Percentiles rank a stretch among this genome's conserved stretches.
These are phyloP conservation scores for Drosophila chauvacae DNA, from an alignment of 1,140 invertebrate genomes.

Conservation along the genomic window DNA sequence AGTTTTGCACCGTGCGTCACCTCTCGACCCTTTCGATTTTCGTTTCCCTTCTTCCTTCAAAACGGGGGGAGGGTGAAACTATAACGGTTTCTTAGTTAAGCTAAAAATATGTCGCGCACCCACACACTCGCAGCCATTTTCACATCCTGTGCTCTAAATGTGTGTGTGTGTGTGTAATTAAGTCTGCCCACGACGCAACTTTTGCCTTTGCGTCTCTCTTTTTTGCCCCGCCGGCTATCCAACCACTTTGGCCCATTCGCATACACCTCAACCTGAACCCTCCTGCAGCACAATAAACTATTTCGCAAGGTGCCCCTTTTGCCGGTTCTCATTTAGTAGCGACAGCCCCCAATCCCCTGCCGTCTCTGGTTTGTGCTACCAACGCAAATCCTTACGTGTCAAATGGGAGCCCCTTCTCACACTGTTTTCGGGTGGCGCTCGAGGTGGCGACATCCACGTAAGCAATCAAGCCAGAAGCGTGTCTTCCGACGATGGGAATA, in stretches of 20 bases:
- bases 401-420: constrained; percentile 41
- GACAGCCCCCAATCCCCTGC: neutral
- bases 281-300: constrained; percentile 58
- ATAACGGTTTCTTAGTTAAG: constrained; percentile 60
- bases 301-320: constrained; percentile 65
- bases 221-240: constrained; percentile 37
- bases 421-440: constrained; percentile 5
- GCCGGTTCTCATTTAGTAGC: constrained; percentile 46
- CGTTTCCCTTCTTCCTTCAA: neutral
- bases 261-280: constrained; percentile 9
- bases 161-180: constrained; percentile 61
- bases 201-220: constrained; percentile 33
- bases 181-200: constrained; percentile 71
- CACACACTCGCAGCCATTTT: constrained; percentile 17
- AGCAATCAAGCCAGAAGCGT: constrained; percentile 32
- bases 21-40: constrained; percentile 1
- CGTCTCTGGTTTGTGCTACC: constrained; percentile 23
- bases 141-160: constrained; percentile 8
- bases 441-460: constrained; percentile 72
- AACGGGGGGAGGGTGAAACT: constrained; percentile 27
- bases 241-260: constrained; percentile 25
- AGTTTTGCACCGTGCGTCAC: constrained; percentile 2
- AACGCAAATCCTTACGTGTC: constrained; percentile 78
- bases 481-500: constrained; percentile 1
- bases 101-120: constrained; percentile 65